Conservation (phyloP, 2,797 vertebrate species). For the Morelia viridis region DNA sequence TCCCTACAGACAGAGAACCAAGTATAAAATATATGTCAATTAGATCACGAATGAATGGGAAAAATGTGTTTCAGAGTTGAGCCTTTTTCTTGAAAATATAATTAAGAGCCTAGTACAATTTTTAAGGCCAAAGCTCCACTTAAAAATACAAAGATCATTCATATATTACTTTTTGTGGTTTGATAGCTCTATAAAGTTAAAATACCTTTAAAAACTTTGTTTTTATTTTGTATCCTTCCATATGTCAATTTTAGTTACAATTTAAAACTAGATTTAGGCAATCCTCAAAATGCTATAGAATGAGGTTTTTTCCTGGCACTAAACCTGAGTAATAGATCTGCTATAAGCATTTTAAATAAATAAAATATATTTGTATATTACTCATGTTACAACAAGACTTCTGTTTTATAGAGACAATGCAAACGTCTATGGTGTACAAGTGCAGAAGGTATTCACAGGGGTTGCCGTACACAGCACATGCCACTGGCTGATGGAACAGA, state of each 20-base stretch:
- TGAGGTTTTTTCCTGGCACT: too few relatives aligned
- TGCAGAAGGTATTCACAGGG: conserved; percentile 87
- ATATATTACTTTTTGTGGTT: background rate
- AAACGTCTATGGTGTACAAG: conserved; percentile 95
- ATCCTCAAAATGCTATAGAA: background rate
- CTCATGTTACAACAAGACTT: background rate
- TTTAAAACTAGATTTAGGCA: background rate
- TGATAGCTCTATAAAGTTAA: background rate
- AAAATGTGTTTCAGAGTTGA: background rate
- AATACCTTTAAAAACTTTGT: background rate
- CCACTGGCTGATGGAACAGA: conserved; percentile 91
- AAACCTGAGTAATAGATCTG: too few relatives aligned
- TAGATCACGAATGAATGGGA: background rate
- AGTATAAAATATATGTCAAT: background rate
- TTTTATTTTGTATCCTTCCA: background rate
- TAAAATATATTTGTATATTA: background rate
- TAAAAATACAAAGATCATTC: background rate
- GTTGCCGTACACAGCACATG: conserved; percentile 97
- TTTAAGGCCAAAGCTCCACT: background rate
- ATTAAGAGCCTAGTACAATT: background rate
- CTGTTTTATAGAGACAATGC: conserved; percentile 85
- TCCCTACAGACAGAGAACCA: background rate
- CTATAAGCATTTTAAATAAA: too few relatives aligned
- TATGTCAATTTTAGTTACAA: background rate
- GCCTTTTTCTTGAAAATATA: background rate